Base-by-base conservation (phyloP, 92 coral and sea anemone genomes). In the Zoanthus gigantus region DNA sequence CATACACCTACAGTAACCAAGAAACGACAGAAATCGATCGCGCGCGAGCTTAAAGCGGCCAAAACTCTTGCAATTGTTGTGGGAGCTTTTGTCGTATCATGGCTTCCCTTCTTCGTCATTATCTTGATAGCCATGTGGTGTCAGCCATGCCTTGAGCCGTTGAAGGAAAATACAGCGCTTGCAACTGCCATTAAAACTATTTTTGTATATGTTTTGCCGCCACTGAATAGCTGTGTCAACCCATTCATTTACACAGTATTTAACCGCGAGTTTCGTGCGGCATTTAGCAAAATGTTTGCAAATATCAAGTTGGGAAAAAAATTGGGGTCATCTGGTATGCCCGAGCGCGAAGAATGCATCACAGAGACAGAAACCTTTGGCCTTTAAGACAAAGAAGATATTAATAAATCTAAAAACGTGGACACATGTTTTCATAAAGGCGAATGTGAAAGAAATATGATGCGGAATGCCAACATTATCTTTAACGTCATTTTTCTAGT, bases 21-120 rank as follows among this genome's bases (percentile, higher is more conserved):
- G 61, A 81, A 81, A 17, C 85, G 75, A 2, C 63, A 23, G 23
- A 81, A 81, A 47, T 65, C 85, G 44, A 47, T 81, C 6, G 60
- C 75, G 23, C 85, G 75, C 10, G 85, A 81, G 30, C 75, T 81
- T n/a, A 81, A 81, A 68, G 85, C 85, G 3, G 71, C 75, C 6
- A 81, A 81, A 66, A 81, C 85, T 23, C 85, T 81, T 14, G 85
- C 85, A 4, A 81, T 81, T 81, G 85, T 81, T 45, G 85, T 81
- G 85, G 85, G 85, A 5, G 75, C 85, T 4, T 81, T 81, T 44
- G 85, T 81, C 57, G 46, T 81, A 18, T 81, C 85, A 0, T 81
- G 85, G 85, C 75, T 81, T 66, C 85, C 85, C 3, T 81, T 81
- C 71, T 81, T 81, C 32, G 13, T 46, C 29, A 46, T 81, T 6